These are phyloP conservation scores for Mermis nigrescens DNA, from an alignment of 2,888 invertebrate genomes.

Conservation along the genomic window DNA sequence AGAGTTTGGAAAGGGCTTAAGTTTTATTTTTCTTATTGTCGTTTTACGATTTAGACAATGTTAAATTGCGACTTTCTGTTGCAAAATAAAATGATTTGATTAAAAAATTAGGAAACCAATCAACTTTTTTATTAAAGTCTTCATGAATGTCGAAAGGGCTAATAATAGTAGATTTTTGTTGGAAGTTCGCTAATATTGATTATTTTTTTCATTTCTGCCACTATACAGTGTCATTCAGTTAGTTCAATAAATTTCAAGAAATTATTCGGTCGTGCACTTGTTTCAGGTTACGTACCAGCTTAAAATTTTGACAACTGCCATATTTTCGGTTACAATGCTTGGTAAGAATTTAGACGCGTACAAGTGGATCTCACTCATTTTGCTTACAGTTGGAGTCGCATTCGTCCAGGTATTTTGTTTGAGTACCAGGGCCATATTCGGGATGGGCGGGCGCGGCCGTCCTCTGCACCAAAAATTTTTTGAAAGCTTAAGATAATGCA, in stretches of 20 bases:
- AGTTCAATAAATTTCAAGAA: too few relatives aligned
- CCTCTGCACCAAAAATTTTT: not conserved
- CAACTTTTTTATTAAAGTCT: too few relatives aligned
- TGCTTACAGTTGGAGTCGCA: conserved; percentile 51
- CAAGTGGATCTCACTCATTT: conserved; percentile 68
- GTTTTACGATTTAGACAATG: too few relatives aligned
- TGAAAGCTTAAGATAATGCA: too few relatives aligned
- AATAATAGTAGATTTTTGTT: too few relatives aligned
- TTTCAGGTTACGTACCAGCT: conserved; percentile 81
- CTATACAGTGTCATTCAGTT: too few relatives aligned
- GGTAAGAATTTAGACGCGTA: conserved; percentile 50
- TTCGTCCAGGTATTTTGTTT: conserved; percentile 37
- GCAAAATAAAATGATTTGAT: too few relatives aligned
- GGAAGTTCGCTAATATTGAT: not conserved
- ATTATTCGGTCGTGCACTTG: conserved; percentile 3
- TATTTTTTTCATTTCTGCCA: not conserved
- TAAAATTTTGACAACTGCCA: conserved; percentile 84
- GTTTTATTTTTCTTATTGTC: too few relatives aligned
- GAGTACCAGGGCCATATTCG: not conserved
- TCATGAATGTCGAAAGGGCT: too few relatives aligned
- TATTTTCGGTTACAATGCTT: conserved; percentile 76
- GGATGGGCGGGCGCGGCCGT: not conserved
- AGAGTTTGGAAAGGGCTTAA: too few relatives aligned
- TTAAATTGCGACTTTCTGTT: too few relatives aligned
- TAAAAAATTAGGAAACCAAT: too few relatives aligned